Base-by-base conservation (phyloP, 2,888 invertebrate species). In the Trichopoda pennipes region DNA sequence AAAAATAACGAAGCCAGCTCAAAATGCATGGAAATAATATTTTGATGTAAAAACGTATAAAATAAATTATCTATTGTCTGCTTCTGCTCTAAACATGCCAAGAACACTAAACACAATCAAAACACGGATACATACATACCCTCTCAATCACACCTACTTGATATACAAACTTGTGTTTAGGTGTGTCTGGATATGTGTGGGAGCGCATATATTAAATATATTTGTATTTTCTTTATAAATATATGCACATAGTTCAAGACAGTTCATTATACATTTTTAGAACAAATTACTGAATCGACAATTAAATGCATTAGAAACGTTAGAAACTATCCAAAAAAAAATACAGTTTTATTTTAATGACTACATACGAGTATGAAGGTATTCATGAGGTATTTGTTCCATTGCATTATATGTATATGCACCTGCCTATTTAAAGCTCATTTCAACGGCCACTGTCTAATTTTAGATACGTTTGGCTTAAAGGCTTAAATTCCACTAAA, bases 31-130 rank as follows among this genome's bases (percentile, higher is more conserved):
- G 38, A 75, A 68, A 0, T 21, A 35, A 61, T 16, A 35, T 38
- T 64, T 77, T 75, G 42, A 75, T 79, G 66, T 82, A 58, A 72
- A 32, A 79, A 44, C 56, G 66, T 47, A 68, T 75, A 68, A 61
- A 28, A 72, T 19, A 79, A 79, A 56, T 82, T 68, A 79, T 79
- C 79, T 77, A 58, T 68, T 47, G 58, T 74, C 51, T 69, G 60
- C 69, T 77, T 49, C 14, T 56, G 28, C 28, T 17, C 17, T 44
- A 23, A 68, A 63, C 76, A 61, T 66, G 74, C 60, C 58, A 75
- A 55, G 49, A n/a, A 63, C 55, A 23, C 23, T 38, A 38, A 66
- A 70, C 42, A 21, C 55, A 68, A 56, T 44, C 42, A 47, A 69
- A 63, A 17, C 21, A 51, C 35, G 51, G 4, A 49, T 32, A 47